Evolutionary conservation across 2,888 invertebrate genomes (phyloP), one percentile per base, ranked within the genome.

Genomic region (Mechanitis mazaeus): DNA sequence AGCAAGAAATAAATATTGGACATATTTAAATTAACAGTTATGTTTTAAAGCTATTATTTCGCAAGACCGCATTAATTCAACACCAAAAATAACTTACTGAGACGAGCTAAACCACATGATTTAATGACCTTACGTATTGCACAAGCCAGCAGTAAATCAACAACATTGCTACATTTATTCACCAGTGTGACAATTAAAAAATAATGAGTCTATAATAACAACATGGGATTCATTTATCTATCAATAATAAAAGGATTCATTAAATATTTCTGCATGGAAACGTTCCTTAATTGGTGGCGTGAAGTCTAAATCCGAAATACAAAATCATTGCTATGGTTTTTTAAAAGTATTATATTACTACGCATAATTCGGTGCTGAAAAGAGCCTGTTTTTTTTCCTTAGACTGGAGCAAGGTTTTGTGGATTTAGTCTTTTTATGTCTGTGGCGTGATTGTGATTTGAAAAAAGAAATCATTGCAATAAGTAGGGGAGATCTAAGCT

Each of bases 181-280:
- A 42, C 42, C 3, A 55, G 38, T 31, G 50, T 50, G 50, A 50
- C 50, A 50, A 35, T 50, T 57, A 54, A 38, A 55, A 59, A 55
- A 60, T 60, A 60, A 64, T 55, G 58, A 60, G 63, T 54, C 31
- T 33, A 38, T 45, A 35, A 45, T 42, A 45, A 33, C 33, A 47
- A 35, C 53, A 56, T 59, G 59, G 60, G 54, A 56, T n/a, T 54
- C 54, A 63, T 59, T 63, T 63, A 56, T 63, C 56, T 63, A 63
- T 63, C 61, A 55, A 55, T 59, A 63, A 54, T 60, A 46, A 60
- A 60, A 57, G 56, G 56, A 60, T 33, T 66, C 66, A 61, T 66
- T 66, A 66, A 66, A 66, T 66, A 55, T 61, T 64, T 66, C 64
- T 64, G 65, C 65, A 56, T 59, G 64, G 46, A 42, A 46, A 38